Base-by-base conservation (phyloP, 2,888 invertebrate species). In the Schrankia costaestrigalis region DNA sequence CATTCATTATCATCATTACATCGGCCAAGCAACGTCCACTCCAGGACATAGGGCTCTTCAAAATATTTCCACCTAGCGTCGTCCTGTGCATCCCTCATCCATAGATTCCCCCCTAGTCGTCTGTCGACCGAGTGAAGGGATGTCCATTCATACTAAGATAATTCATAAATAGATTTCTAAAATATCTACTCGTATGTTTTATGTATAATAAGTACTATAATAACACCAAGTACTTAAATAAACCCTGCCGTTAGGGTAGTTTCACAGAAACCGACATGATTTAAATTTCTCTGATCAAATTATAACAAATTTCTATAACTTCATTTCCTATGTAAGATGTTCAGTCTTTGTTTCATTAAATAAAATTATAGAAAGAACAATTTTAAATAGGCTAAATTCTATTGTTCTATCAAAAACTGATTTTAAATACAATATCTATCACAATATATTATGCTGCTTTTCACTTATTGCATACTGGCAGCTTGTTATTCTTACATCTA, bases 341-440 rank as follows among this genome's bases (percentile, higher is more conserved):
- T 75, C 83, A 83, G 83, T 82, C 83, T 82, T 80, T 46, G 60
- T 64, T 71, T 56, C 56, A 52, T 63, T 66, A 66, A 62, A 60
- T 43, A 57, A 71, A 58, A 57, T 63, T 56, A 46, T 57, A 54
- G 45, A 56, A 56, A 55, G 45, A 42, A 40, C 40, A 41, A 34
- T 32, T 35, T 40, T 36, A 41, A 32, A n/a, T n/a, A 47, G 34
- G 45, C 33, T 41, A 36, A 40, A 34, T 26, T 41, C 38, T 35
- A 42, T 27, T 21, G 35, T 37, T 43, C 41, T 48, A 55, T 35
- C 35, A 43, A 38, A 28, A 40, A 42, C 41, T 39, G 37, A 57
- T 36, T 56, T n/a, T 50, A 43, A 54, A 56, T 44, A 39, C 46
- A 50, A 41, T 58, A 28, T 53, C 50, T 56, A 61, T 63, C 75